These are phyloP conservation scores for Passer montanus DNA, from an alignment of 2,113 vertebrate species.

Conservation along the genomic window DNA sequence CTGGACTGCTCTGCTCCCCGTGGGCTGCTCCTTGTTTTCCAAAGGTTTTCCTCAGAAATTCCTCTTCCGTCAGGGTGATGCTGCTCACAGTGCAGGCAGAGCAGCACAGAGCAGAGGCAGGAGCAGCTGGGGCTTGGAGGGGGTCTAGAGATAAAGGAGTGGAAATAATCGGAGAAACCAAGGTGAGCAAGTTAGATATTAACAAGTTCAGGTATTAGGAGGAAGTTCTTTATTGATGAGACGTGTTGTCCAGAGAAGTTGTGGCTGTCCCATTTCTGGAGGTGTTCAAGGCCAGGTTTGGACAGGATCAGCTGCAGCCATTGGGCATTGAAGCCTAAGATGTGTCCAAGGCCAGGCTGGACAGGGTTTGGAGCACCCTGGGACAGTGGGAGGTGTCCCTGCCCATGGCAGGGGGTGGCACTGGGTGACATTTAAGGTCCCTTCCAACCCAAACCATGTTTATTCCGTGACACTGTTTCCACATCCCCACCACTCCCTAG, in stretches of 20 bases:
- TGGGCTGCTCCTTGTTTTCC: neutral
- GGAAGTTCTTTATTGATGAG: neutral
- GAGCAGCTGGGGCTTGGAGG: neutral
- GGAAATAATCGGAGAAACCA: neutral
- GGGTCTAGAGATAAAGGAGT: neutral
- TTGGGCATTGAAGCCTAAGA: neutral
- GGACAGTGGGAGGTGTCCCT: neutral
- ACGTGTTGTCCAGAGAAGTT: neutral
- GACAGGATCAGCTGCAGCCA: neutral
- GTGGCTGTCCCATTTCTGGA: neutral
- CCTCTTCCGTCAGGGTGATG: neutral
- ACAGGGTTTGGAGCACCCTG: neutral
- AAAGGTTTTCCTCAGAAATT: rapidly evolving
- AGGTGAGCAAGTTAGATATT: neutral
- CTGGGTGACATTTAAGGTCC: neutral
- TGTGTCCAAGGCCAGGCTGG: neutral
- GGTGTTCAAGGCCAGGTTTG: neutral
- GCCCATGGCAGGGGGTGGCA: neutral
- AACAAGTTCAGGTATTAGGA: neutral
- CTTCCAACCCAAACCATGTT: neutral
- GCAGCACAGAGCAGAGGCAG: rapidly evolving
- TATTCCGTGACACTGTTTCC: neutral
- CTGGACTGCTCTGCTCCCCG: neutral
- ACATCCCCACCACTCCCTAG: neutral
- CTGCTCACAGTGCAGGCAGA: neutral